Evolutionary conservation across 2,113 vertebrate species (phyloP).

Genomic region (Pelecanoides urinatrix): DNA sequence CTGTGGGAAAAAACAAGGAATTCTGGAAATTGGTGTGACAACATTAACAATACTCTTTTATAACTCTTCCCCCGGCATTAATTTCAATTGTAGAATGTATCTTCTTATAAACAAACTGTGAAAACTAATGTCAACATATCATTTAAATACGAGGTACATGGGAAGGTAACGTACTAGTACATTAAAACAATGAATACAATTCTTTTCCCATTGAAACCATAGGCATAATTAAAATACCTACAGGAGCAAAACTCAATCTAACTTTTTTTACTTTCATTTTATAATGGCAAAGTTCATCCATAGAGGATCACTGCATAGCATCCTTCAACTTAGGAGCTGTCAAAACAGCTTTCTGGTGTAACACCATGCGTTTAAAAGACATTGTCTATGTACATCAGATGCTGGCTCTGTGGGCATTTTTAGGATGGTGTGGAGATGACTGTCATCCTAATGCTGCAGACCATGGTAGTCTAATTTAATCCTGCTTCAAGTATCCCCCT

Average conservation of each 20-base stretch:
- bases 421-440: not conserved
- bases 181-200: not conserved
- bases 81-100: conserved; percentile 32
- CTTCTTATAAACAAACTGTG: conserved; percentile 46
- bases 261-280: not conserved
- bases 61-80: not conserved
- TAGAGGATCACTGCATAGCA: not conserved
- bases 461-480: not conserved
- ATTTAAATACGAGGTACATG: conserved; percentile 29
- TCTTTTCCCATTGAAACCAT: not conserved
- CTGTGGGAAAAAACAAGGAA: not conserved
- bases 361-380: not conserved
- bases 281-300: not conserved
- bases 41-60: not conserved
- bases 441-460: not conserved
- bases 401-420: not conserved
- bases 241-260: not conserved
- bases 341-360: not conserved
- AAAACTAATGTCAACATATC: conserved; percentile 44
- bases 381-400: not conserved
- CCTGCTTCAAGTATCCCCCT: not conserved
- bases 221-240: not conserved
- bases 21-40: not conserved
- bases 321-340: not conserved
- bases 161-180: conserved; percentile 26